Evolutionary conservation across 2,888 invertebrate genomes (phyloP).

Genomic region (Aphodius sticticus): DNA sequence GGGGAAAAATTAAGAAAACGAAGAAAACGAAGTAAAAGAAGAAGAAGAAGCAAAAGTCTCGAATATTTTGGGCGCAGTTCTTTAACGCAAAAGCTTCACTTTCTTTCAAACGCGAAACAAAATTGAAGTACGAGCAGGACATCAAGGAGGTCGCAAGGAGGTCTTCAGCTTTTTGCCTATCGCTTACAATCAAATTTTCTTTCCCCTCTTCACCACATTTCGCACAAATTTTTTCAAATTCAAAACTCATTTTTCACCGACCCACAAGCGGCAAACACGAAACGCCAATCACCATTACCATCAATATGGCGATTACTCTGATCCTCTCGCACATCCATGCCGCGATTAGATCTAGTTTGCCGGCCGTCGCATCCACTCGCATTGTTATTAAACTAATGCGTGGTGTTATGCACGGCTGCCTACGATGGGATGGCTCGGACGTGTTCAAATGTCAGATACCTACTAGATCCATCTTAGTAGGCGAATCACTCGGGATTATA

Average conservation of each 20-base stretch:
- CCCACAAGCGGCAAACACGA: background rate
- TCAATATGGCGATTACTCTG: background rate
- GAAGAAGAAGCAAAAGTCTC: too few relatives aligned
- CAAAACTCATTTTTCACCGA: background rate
- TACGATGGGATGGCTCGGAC: slow-evolving; percentile 23
- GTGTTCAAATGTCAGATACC: slow-evolving; percentile 29
- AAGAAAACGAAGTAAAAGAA: too few relatives aligned
- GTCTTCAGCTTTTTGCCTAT: too few relatives aligned
- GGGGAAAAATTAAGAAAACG: too few relatives aligned
- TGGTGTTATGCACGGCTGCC: background rate
- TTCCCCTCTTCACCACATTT: too few relatives aligned
- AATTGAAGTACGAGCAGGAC: too few relatives aligned
- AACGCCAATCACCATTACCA: background rate
- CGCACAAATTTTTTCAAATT: background rate
- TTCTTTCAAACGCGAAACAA: too few relatives aligned
- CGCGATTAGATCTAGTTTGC: background rate
- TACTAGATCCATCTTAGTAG: slow-evolving; percentile 28
- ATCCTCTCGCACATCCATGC: background rate
- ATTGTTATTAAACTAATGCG: slow-evolving; percentile 4
- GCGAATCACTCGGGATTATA: slow-evolving; percentile 28
- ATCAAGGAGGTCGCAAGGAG: too few relatives aligned
- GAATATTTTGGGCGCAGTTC: too few relatives aligned
- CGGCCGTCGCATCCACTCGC: background rate
- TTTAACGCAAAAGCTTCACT: too few relatives aligned
- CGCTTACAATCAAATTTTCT: too few relatives aligned